A percentile compares a stretch with the other conserved stretches of the same genome.
phyloP scores from a whole-genome alignment of 23 tunicate species.

The Ciona savignyi region DNA sequence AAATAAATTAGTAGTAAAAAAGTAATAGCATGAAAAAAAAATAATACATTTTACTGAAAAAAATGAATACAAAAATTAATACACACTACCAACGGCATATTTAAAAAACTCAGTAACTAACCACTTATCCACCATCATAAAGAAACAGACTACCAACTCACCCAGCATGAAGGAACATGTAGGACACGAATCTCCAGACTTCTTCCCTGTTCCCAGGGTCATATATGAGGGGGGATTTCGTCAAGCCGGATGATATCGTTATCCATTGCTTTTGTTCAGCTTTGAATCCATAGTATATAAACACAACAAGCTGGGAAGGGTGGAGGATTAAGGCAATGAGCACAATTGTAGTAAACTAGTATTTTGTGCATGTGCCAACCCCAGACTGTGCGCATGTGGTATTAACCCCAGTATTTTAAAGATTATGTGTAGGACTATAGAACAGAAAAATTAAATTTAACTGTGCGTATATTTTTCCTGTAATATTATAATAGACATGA shows the following conservation, averaged over 20 bases:
- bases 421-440: too few species aligned
- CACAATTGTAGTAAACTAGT: neutral
- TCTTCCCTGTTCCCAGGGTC: constrained; percentile 73
- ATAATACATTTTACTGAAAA: too few species aligned
- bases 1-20: neutral
- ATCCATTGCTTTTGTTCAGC: constrained; percentile 79
- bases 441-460: neutral
- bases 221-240: constrained; percentile 50
- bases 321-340: neutral
- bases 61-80: neutral
- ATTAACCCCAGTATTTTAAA: neutral
- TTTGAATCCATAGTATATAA: constrained; percentile 62
- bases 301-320: constrained; percentile 31
- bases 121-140: neutral
- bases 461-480: too few species aligned
- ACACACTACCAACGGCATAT: too few species aligned
- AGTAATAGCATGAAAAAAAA: neutral
- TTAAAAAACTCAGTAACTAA: too few species aligned
- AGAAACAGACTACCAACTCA: neutral
- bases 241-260: constrained; percentile 42
- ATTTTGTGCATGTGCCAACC: neutral
- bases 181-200: constrained; percentile 86
- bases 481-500: too few species aligned
- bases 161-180: constrained; percentile 86
- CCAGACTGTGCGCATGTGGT: neutral